phyloP scores from a whole-genome alignment of 2,888 invertebrate genomes.

The Tiphia femorata region DNA sequence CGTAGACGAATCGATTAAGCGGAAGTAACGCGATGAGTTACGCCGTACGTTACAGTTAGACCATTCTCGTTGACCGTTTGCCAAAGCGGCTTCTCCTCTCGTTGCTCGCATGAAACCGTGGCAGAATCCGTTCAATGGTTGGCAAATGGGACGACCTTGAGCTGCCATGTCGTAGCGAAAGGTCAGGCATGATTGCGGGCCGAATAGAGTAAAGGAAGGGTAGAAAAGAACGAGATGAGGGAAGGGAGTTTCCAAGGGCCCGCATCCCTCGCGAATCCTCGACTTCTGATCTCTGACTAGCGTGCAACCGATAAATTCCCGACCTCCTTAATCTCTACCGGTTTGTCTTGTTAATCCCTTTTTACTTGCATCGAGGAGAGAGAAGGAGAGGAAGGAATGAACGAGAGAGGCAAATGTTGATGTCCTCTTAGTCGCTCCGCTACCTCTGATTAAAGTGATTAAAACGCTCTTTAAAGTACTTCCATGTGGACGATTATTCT shows the following conservation, averaged over 20 bases:
- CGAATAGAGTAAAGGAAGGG: neutral
- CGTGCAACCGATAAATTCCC: slow-evolving; percentile 25
- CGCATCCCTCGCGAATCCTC: slow-evolving; percentile 5
- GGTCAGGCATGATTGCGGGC: neutral
- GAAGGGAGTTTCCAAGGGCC: too few species aligned
- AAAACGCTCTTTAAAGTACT: too few species aligned
- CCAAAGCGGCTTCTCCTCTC: neutral
- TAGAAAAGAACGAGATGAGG: neutral
- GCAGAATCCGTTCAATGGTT: neutral
- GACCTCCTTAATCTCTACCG: slow-evolving; percentile 19
- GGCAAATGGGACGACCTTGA: neutral
- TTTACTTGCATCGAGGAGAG: slow-evolving; percentile 4
- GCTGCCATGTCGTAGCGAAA: neutral
- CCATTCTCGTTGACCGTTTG: neutral
- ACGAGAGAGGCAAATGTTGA: too few species aligned
- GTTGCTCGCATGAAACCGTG: neutral
- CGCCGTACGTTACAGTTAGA: too few species aligned
- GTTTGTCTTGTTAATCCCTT: slow-evolving; percentile 19
- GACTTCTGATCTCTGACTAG: slow-evolving; percentile 9
- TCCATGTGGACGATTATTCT: too few species aligned
- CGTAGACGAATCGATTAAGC: too few species aligned
- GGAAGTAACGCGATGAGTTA: too few species aligned
- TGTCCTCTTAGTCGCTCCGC: too few species aligned
- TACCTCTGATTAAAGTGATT: too few species aligned
- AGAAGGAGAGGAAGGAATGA: neutral